These are phyloP conservation scores for Anomalospiza imberbis DNA, from an alignment of 2,797 vertebrate species.

Conservation along the genomic window DNA sequence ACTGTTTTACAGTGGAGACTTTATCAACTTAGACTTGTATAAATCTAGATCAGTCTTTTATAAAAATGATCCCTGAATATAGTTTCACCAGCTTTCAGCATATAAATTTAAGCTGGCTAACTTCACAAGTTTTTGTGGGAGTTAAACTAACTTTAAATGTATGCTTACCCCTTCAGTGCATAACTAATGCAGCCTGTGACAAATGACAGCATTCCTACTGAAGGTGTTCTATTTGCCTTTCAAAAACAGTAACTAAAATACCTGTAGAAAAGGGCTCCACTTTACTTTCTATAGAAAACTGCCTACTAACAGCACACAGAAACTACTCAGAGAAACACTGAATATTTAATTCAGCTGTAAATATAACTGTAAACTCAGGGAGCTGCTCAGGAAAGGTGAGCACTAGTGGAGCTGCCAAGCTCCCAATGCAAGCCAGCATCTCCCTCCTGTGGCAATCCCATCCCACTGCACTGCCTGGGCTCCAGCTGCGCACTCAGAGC, in stretches of 20 bases:
- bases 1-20: neutral
- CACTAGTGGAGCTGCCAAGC: neutral
- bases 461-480: neutral
- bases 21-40: neutral
- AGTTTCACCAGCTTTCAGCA: neutral
- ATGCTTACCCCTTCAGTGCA: neutral
- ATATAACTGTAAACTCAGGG: neutral
- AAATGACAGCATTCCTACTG: slow-evolving; percentile 5
- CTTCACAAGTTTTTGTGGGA: neutral
- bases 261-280: neutral
- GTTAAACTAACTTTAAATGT: neutral
- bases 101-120: neutral
- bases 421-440: neutral
- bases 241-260: neutral
- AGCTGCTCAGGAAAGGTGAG: neutral
- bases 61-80: neutral
- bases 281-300: neutral
- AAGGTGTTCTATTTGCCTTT: slow-evolving; percentile 26
- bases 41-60: neutral
- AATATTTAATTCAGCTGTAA: slow-evolving; percentile 17
- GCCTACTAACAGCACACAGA: neutral
- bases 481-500: neutral
- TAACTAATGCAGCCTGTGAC: slow-evolving; percentile 16
- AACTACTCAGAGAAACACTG: slow-evolving; percentile 13
- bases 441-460: slow-evolving; percentile 40